A percentile compares a stretch with the other conserved stretches of the same genome.
These are phyloP conservation scores for Spizaetus ornatus DNA, from an alignment of 2,113 vertebrate species.

Conservation along the genomic window DNA sequence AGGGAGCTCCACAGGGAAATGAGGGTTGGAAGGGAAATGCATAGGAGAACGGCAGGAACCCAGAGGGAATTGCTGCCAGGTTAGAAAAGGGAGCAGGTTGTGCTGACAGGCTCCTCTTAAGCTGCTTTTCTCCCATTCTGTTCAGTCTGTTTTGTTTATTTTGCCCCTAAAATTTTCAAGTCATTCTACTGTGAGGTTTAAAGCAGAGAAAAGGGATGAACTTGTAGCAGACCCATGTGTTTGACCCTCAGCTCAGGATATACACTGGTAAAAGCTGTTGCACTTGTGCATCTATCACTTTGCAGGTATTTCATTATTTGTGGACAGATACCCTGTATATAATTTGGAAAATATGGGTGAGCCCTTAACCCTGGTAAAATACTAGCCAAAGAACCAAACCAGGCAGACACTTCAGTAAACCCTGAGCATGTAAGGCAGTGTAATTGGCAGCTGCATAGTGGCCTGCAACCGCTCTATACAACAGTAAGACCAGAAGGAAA, in stretches of 20 bases:
- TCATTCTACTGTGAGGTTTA: not conserved
- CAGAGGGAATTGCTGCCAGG: constrained; percentile 45
- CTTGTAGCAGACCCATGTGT: not conserved
- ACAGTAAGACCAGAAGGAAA: not conserved
- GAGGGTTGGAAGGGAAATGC: constrained; percentile 48
- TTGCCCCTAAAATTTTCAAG: not conserved
- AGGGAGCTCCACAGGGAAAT: constrained; percentile 38
- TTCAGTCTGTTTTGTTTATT: constrained; percentile 49
- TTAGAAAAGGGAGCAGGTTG: constrained; percentile 50
- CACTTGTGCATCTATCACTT: not conserved
- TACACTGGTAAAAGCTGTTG: not conserved
- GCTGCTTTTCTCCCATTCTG: constrained; percentile 1
- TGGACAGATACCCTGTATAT: not conserved
- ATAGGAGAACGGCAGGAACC: constrained; percentile 27
- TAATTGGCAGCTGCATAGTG: not conserved
- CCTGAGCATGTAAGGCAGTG: not conserved
- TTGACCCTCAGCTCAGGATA: not conserved
- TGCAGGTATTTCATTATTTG: not conserved
- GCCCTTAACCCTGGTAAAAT: not conserved
- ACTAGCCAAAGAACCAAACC: not conserved
- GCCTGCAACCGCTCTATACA: not conserved
- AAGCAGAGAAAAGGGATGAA: not conserved
- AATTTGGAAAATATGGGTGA: not conserved
- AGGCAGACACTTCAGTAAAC: not conserved
- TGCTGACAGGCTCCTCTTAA: constrained; percentile 35